Base-by-base conservation (phyloP, 2,888 invertebrate genomes). In the Griposia aprilina region DNA sequence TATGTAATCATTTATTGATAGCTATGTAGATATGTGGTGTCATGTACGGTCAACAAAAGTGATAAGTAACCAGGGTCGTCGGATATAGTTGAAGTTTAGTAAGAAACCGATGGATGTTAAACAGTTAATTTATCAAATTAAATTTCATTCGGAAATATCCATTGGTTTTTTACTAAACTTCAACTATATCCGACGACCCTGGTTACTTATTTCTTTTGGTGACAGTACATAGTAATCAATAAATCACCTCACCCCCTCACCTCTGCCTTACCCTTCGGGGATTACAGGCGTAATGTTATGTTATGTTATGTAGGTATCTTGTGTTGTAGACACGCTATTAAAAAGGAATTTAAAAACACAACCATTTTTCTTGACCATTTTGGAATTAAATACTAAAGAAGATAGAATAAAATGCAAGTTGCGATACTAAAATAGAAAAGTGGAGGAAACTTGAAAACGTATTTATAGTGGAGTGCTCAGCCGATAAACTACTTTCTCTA, bases 401-500 rank as follows among this genome's bases (percentile, higher is more conserved):
- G n/a, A 76, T 48, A 76, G 23, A 55, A 45, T 17, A 17, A 45
- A 45, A 59, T 23, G 26, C 48, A 75, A 74, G 36, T 60, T 48
- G 66, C 59, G 10, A 26, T 7, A 23, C 23, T 55, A 55, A 74
- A 74, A 67, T 75, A 66, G 52, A 23, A 81, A 79, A 67, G 20
- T 75, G 55, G 48, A 66, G 23, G 66, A 67, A 82, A 82, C 71
- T 81, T 78, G 55, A 67, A 67, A 81, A 80, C 74, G 48, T 50
- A 80, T 76, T 83, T 83, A 83, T 20, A 23, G 63, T 60, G 63
- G 65, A 73, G 59, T 66, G 55, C 55, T 73, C 73, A 73, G 15
- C 48, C 81, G 75, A 75, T 80, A 80, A 82, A 78, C 73, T 83
- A 78, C 59, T 68, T 73, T 78, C 69, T 78, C 48, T 73, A 68